These are phyloP conservation scores for Tenualosa ilisha DNA, from an alignment of 2,797 vertebrate species.

Conservation along the genomic window DNA sequence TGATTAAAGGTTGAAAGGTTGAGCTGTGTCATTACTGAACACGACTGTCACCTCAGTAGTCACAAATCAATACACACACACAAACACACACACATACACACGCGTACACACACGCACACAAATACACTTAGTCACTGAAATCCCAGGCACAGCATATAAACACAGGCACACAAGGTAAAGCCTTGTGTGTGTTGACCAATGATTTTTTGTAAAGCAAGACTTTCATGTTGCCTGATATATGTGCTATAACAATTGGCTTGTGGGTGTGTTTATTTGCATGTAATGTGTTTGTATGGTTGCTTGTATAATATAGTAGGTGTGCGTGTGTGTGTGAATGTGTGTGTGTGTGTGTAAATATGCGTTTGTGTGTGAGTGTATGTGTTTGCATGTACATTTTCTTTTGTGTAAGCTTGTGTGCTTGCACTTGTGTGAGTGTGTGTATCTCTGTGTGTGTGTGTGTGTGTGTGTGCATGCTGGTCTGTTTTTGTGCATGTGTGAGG, in stretches of 20 bases:
- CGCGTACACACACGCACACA: background rate
- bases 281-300: background rate
- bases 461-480: background rate
- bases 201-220: background rate
- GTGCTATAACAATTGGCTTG: background rate
- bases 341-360: background rate
- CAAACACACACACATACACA: background rate
- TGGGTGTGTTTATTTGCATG: background rate
- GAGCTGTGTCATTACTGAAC: slow-evolving; percentile 41
- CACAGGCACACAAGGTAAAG: background rate
- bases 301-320: background rate
- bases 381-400: background rate
- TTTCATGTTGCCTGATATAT: background rate
- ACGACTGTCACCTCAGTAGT: slow-evolving; percentile 29
- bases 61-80: slow-evolving; percentile 15
- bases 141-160: background rate
- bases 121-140: background rate
- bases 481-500: slow-evolving; percentile 25
- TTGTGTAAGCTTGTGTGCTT: background rate
- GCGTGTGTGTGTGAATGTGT: background rate
- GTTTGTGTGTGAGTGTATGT: background rate
- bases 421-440: background rate
- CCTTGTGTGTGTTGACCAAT: background rate
- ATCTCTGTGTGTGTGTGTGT: background rate
- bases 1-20: slow-evolving; percentile 17